A percentile compares a stretch with the other conserved stretches of the same genome.
phyloP scores from a whole-genome alignment of 2,888 invertebrate genomes.

The Eumacrocentrus americanus region DNA sequence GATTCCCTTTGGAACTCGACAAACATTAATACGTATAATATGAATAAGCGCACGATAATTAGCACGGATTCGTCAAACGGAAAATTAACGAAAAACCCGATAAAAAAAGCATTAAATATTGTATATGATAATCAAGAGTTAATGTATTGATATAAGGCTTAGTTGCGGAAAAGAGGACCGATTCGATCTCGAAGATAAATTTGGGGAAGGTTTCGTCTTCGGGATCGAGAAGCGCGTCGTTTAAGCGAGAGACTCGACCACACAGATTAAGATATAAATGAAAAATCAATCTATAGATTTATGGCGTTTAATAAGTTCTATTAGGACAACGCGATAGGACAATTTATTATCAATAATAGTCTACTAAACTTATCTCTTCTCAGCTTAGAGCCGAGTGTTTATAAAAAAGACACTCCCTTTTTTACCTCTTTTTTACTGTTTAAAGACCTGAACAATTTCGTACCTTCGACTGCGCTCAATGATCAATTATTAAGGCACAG shows the following conservation, averaged over 20 bases:
- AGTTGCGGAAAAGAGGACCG: conserved; percentile 22
- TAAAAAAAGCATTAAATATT: conserved; percentile 5
- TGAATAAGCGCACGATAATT: conserved; percentile 9
- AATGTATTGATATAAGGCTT: not conserved
- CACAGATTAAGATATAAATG: too few species aligned
- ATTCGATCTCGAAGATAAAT: conserved; percentile 52
- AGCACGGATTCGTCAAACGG: conserved; percentile 6
- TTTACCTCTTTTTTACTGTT: conserved; percentile 33
- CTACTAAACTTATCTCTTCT: conserved; percentile 14
- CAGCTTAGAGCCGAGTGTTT: conserved; percentile 28
- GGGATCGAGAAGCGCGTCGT: conserved; percentile 36
- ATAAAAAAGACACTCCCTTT: conserved; percentile 28
- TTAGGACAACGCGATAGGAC: not conserved
- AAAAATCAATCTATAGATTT: not conserved
- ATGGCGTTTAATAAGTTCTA: too few species aligned
- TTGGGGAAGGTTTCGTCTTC: conserved; percentile 58
- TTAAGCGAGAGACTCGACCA: conserved; percentile 15
- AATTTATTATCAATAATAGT: not conserved
- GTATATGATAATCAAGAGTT: conserved; percentile 6
- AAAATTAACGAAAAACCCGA: not conserved
- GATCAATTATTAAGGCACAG: conserved; percentile 5
- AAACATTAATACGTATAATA: conserved; percentile 19
- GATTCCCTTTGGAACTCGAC: not conserved
- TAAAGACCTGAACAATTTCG: conserved; percentile 17
- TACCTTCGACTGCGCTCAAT: conserved; percentile 17